Evolutionary conservation across 2,113 vertebrate genomes (phyloP).

Genomic region (Tringa solitaria): DNA sequence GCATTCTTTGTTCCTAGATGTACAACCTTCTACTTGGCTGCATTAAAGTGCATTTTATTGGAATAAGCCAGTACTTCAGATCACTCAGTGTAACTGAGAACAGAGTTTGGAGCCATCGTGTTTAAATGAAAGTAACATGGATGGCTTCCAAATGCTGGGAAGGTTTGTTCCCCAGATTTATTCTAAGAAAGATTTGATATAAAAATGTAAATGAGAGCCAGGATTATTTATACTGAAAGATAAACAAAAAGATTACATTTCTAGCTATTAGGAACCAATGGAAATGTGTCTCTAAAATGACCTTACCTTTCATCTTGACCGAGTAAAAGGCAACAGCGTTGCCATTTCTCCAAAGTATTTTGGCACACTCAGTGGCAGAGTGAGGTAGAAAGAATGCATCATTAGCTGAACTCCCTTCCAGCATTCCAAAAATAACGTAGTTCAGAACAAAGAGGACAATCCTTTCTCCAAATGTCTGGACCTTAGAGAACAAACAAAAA

Average conservation of each 20-base stretch:
- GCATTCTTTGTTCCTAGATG: conserved; percentile 29
- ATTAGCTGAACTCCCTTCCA: conserved; percentile 73
- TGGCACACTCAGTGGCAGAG: conserved; percentile 80
- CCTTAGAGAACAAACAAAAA: conserved; percentile 74
- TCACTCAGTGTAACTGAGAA: not conserved
- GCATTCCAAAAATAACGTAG: conserved; percentile 81
- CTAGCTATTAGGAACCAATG: not conserved
- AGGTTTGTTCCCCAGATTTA: conserved; percentile 5
- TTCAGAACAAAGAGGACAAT: conserved; percentile 91
- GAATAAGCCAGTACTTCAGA: not conserved
- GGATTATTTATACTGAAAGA: conserved; percentile 25
- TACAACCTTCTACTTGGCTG: not conserved
- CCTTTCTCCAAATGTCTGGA: conserved; percentile 85
- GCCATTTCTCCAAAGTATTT: conserved; percentile 85
- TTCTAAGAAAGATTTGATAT: conserved; percentile 4
- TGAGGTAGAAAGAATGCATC: conserved; percentile 85
- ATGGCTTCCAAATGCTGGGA: conserved; percentile 17
- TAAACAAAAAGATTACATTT: conserved; percentile 32
- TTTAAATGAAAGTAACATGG: conserved; percentile 36
- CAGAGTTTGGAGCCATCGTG: not conserved
- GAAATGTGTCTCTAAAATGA: not conserved
- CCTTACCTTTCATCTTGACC: conserved; percentile 85
- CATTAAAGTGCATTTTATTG: not conserved
- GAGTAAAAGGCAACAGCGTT: conserved; percentile 91
- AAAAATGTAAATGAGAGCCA: conserved; percentile 44